Conservation (phyloP, 2,113 vertebrate species). For the Lynx canadensis region DNA sequence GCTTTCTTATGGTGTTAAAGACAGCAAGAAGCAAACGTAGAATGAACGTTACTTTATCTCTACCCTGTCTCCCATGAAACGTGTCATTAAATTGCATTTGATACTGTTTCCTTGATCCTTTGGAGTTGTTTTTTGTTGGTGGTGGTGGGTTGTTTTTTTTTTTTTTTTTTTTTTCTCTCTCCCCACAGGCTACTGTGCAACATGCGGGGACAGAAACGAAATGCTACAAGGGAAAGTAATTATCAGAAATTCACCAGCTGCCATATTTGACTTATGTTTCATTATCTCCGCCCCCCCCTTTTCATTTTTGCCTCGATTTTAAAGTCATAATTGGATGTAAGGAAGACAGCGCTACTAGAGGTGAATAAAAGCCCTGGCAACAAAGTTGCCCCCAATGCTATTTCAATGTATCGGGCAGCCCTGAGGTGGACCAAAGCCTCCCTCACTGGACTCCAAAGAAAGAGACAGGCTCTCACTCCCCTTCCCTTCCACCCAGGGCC, state of each 20-base stretch:
- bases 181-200: background rate
- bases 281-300: constrained; percentile 17
- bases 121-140: background rate
- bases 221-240: background rate
- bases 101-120: constrained; percentile 41
- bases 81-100: constrained; percentile 63
- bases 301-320: constrained; percentile 46
- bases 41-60: background rate
- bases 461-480: background rate
- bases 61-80: constrained; percentile 22
- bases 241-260: constrained; percentile 38
- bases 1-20: constrained; percentile 33
- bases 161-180: background rate
- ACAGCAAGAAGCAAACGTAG: background rate
- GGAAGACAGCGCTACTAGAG: background rate
- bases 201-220: background rate
- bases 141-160: too few relatives aligned
- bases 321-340: constrained; percentile 44
- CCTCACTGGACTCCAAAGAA: background rate
- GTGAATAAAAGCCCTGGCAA: background rate
- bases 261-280: background rate
- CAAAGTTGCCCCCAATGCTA: background rate
- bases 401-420: background rate
- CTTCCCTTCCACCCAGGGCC: background rate
- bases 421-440: background rate